Conservation (phyloP, 2,888 invertebrate species). For the Epirrhoe alternata region DNA sequence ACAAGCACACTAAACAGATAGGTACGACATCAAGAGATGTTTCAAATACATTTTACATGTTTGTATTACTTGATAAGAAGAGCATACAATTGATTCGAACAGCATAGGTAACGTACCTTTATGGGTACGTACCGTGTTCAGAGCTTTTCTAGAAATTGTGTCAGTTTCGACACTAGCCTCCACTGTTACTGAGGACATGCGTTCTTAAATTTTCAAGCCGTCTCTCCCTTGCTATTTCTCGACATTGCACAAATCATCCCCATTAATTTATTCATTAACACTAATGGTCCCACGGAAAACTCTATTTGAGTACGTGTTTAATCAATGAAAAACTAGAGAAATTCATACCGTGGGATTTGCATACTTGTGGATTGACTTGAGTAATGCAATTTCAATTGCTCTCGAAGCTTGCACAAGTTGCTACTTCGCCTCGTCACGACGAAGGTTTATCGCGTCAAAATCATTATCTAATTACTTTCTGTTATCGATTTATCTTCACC, state of each 20-base stretch:
- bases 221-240: slow-evolving; percentile 8
- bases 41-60: slow-evolving; percentile 23
- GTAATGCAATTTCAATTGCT: slow-evolving; percentile 37
- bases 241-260: slow-evolving; percentile 20
- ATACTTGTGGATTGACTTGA: slow-evolving; percentile 43
- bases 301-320: slow-evolving; percentile 62
- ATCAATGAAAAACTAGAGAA: slow-evolving; percentile 48
- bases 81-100: slow-evolving; percentile 12
- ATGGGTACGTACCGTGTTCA: no score
- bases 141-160: slow-evolving; percentile 9
- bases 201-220: slow-evolving; percentile 19
- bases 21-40: slow-evolving; percentile 27
- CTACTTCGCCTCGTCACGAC: slow-evolving; percentile 33
- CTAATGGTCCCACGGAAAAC: slow-evolving; percentile 70
- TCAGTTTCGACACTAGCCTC: slow-evolving; percentile 2
- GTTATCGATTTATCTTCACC: slow-evolving; percentile 63
- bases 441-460: slow-evolving; percentile 39
- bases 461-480: slow-evolving; percentile 49
- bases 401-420: slow-evolving; percentile 36
- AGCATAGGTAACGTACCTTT: background rate
- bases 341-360: slow-evolving; percentile 49
- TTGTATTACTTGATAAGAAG: slow-evolving; percentile 17
- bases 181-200: slow-evolving; percentile 9
- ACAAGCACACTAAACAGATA: slow-evolving; percentile 25
- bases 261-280: slow-evolving; percentile 48